Percentiles rank a stretch among this genome's conserved stretches.
These are phyloP conservation scores for Sinocyclocheilus grahami DNA, from an alignment of 2,113 vertebrate species.

Conservation along the genomic window DNA sequence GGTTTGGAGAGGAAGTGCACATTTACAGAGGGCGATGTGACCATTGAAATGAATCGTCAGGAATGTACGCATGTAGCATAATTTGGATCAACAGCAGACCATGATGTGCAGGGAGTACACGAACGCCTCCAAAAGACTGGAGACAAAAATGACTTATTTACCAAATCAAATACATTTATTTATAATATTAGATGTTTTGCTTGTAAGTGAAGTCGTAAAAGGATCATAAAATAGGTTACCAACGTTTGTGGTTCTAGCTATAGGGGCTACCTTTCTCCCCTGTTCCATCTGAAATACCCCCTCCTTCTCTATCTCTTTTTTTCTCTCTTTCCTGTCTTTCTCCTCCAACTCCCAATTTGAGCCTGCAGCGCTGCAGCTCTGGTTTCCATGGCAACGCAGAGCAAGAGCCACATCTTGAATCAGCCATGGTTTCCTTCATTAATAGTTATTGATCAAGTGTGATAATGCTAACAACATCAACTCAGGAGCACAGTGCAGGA, in stretches of 20 bases:
- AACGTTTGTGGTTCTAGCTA: neutral
- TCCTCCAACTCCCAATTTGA: conserved; percentile 73
- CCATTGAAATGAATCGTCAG: neutral
- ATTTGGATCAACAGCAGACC: neutral
- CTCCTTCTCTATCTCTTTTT: neutral
- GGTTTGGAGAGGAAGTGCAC: neutral
- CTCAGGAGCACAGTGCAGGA: conserved; percentile 29
- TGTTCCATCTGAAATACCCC: conserved; percentile 43
- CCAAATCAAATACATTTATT: neutral
- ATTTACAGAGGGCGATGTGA: conserved; percentile 6
- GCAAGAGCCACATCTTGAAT: conserved; percentile 71
- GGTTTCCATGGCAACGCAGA: conserved; percentile 82
- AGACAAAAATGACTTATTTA: neutral
- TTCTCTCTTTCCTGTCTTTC: conserved; percentile 44
- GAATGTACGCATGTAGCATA: neutral
- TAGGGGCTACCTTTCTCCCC: neutral
- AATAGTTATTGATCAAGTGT: conserved; percentile 60
- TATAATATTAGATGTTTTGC: neutral
- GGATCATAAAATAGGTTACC: neutral
- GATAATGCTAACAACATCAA: conserved; percentile 47
- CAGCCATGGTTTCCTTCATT: conserved; percentile 67
- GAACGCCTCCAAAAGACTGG: neutral
- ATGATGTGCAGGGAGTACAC: neutral
- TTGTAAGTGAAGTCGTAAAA: neutral
- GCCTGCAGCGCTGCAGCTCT: conserved; percentile 77